A percentile compares a stretch with the other conserved stretches of the same genome.
Evolutionary conservation across 2,113 vertebrate genomes (phyloP).

Genomic region (Psephotus haematonotus): DNA sequence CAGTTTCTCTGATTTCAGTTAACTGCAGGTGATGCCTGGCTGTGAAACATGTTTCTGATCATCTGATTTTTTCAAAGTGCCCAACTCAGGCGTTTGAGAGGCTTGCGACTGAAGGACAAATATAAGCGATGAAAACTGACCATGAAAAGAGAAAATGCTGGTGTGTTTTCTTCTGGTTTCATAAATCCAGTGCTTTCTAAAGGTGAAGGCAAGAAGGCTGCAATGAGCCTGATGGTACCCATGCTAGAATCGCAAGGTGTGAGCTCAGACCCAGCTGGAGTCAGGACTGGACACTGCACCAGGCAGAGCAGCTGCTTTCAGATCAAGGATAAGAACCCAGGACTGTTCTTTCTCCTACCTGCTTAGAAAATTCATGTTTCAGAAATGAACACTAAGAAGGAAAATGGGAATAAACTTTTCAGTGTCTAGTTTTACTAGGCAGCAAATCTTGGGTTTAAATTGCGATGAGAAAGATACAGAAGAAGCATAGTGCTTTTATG

Average conservation of each 20-base stretch:
- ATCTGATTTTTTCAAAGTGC: neutral
- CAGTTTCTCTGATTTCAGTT: neutral
- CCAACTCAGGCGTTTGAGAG: neutral
- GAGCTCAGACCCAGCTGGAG: neutral
- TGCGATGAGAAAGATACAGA: neutral
- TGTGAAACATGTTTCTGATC: neutral
- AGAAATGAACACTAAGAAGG: neutral
- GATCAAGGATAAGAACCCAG: neutral
- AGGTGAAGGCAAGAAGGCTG: neutral
- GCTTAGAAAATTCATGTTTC: neutral
- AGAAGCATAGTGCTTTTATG: neutral
- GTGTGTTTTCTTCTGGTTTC: neutral
- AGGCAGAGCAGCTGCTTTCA: neutral
- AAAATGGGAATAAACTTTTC: neutral
- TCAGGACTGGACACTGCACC: neutral
- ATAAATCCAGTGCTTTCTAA: neutral
- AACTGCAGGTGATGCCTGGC: neutral
- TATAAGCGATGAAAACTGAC: neutral
- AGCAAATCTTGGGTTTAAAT: neutral
- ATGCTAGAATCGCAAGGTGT: neutral
- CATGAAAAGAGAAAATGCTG: neutral
- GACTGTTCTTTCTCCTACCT: neutral
- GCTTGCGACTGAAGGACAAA: neutral
- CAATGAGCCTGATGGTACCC: neutral
- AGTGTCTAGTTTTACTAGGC: neutral